Evolutionary conservation across 2,797 vertebrate species (phyloP), one percentile per base, ranked within the genome.

Genomic region (Xiphorhynchus erythropygius): DNA sequence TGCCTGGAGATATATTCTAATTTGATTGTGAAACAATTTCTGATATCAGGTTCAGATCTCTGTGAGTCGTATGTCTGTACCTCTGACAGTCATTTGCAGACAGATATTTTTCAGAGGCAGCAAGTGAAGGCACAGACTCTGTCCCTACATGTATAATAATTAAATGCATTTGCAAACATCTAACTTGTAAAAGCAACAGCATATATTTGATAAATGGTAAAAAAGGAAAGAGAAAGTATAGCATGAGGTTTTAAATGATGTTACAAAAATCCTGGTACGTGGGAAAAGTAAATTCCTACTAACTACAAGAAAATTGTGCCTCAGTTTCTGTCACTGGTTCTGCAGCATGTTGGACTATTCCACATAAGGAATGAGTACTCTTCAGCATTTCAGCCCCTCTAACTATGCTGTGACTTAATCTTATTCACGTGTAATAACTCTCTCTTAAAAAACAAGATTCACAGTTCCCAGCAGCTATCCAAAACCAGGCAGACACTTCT

Each of bases 271-370:
- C 4, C 27, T 47, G 6, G 5, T 39, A 39, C 32, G 5, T 62
- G 18, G 10, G 7, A 77, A 89, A 95, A 60, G 14, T 33, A 56
- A 87, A 56, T 80, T 89, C 39, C 24, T 71, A 11, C 28, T 28
- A 24, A 13, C 3, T 95, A 57, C 21, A 17, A 19, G 18, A 85
- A 88, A 50, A 62, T 5, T 41, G 14, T 60, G 19, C 21, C 44
- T 81, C 35, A 39, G 37, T 24, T 74, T 86, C 41, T 82, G 15
- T 77, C 33, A 16, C 33, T 68, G 55, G 2, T 7, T 17, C 8
- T 4, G 1, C 22, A 52, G 21, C 7, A 46, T 7, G 10, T 41
- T 4, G 1, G 37, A 6, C 22, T 25, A 11, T 5, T 47, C 24
- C 53, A 42, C 1, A 0, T 64, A 57, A 53, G 10, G 33, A 52